Conservation (phyloP, 2,888 invertebrate genomes). For the Nomada ferruginata region DNA sequence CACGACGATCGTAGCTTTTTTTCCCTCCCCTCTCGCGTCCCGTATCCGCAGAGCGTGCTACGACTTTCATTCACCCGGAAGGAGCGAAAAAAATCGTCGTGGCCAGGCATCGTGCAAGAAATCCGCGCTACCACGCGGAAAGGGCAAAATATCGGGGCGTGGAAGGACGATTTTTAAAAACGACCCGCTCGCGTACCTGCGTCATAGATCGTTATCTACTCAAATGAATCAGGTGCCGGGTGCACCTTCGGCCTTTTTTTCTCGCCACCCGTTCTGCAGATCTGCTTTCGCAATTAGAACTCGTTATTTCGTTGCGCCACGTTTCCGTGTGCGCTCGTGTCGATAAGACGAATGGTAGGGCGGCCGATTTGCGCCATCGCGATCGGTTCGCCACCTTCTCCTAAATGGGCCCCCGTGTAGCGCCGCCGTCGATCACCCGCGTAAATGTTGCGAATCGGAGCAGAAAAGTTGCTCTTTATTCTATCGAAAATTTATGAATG, state of each 20-base stretch:
- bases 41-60: not conserved
- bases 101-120: not conserved
- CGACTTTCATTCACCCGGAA: not conserved
- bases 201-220: slow-evolving; percentile 75
- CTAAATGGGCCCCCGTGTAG: not conserved
- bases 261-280: slow-evolving; percentile 52
- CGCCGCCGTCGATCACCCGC: not conserved
- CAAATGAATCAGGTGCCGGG: slow-evolving; percentile 75
- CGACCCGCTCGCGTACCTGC: slow-evolving; percentile 70
- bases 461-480: not conserved
- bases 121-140: slow-evolving; percentile 39
- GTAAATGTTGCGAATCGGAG: not conserved
- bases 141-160: slow-evolving; percentile 66
- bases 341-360: slow-evolving; percentile 69
- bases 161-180: slow-evolving; percentile 72
- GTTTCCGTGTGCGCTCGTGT: slow-evolving; percentile 76
- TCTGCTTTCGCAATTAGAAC: slow-evolving; percentile 81
- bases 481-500: slow-evolving; percentile 10
- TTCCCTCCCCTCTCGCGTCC: not conserved
- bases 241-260: slow-evolving; percentile 67
- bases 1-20: not conserved
- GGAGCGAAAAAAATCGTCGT: not conserved
- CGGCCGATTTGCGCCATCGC: slow-evolving; percentile 64
- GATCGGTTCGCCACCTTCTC: slow-evolving; percentile 1
- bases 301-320: slow-evolving; percentile 81